Percentiles rank a stretch among this genome's conserved stretches.
These are phyloP conservation scores for Phrynocephalus forsythii DNA, from an alignment of 2,797 vertebrate species.

Conservation along the genomic window DNA sequence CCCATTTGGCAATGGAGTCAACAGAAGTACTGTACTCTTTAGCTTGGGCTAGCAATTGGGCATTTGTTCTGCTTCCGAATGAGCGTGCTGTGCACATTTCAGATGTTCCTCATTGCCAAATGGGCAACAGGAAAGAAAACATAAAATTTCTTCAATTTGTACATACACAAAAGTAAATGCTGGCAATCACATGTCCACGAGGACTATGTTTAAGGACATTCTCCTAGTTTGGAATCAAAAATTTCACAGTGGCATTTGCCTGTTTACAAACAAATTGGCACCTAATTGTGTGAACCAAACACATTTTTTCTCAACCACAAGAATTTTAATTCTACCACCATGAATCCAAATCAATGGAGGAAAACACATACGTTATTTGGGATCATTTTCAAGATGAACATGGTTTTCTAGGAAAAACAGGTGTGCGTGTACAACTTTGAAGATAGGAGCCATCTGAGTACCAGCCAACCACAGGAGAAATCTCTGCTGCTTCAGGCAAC, in stretches of 20 bases:
- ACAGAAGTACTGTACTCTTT: too few species aligned
- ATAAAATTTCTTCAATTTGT: background rate
- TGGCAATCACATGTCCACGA: background rate
- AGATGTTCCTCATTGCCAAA: background rate
- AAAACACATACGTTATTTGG: background rate
- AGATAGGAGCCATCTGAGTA: too few species aligned
- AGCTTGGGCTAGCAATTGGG: too few species aligned
- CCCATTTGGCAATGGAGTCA: too few species aligned
- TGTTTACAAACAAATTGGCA: background rate
- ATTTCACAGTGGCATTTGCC: background rate
- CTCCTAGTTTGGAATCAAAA: background rate
- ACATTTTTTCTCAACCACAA: background rate
- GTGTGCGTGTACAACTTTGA: too few species aligned
- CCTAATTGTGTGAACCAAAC: background rate
- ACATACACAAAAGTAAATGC: background rate
- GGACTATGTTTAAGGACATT: background rate
- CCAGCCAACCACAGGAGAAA: background rate
- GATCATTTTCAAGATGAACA: background rate
- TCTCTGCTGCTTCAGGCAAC: background rate
- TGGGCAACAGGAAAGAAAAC: background rate
- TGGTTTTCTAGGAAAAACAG: background rate
- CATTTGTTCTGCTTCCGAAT: too few species aligned
- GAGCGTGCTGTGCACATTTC: background rate
- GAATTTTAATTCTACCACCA: background rate
- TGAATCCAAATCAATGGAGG: background rate